These are phyloP conservation scores for Podabrus alpinus DNA, from an alignment of 2,888 invertebrate species.

Conservation along the genomic window DNA sequence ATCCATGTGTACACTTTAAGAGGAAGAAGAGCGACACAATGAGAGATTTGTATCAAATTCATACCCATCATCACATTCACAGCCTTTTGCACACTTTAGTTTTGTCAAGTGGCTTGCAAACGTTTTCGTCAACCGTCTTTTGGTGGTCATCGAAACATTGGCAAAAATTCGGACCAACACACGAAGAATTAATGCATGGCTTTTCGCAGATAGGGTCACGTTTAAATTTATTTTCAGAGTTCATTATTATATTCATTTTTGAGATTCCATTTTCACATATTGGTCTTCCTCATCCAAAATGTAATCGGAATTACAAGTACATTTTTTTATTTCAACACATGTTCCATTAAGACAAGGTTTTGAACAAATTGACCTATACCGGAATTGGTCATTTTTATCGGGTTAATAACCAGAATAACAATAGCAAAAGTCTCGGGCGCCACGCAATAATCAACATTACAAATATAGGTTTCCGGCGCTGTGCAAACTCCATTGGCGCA, in stretches of 20 bases:
- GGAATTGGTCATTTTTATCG: conserved; percentile 29
- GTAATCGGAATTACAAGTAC: conserved; percentile 16
- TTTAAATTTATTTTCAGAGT: conserved; percentile 48
- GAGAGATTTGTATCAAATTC: conserved; percentile 1
- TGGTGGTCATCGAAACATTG: background rate
- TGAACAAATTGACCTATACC: conserved; percentile 19
- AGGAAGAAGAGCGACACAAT: conserved; percentile 24
- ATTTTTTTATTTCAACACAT: conserved; percentile 40
- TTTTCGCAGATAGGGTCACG: conserved; percentile 39
- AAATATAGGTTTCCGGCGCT: conserved; percentile 52
- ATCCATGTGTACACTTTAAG: conserved; percentile 42
- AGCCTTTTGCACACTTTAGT: background rate
- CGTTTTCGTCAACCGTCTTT: background rate
- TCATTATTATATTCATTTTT: conserved; percentile 59
- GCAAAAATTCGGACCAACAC: conserved; percentile 46
- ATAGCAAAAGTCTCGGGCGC: conserved; percentile 49
- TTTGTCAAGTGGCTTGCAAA: background rate
- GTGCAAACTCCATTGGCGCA: conserved; percentile 49
- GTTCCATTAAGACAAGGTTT: conserved; percentile 16
- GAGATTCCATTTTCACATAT: conserved; percentile 46
- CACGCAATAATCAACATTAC: conserved; percentile 57
- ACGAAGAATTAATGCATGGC: conserved; percentile 56
- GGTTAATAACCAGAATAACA: conserved; percentile 26
- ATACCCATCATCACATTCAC: background rate
- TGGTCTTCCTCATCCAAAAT: background rate